These are phyloP conservation scores for Syngnathus typhle DNA, from an alignment of 2,113 vertebrate species.

Conservation along the genomic window DNA sequence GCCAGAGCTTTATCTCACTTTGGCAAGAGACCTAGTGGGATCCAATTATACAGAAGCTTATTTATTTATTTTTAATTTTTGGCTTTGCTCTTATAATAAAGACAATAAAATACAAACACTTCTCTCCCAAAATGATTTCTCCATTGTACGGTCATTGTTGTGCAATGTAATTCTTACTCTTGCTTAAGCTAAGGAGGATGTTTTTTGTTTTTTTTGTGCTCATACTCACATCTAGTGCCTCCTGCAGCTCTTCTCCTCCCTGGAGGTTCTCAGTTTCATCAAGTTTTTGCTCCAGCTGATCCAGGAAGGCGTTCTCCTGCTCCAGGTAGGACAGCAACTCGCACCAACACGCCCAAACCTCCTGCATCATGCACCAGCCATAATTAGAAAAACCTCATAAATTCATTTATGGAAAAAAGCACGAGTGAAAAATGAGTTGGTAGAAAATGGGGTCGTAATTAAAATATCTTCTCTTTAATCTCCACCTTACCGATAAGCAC, in stretches of 20 bases:
- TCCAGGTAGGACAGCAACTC: conserved; percentile 88
- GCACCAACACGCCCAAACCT: conserved; percentile 95
- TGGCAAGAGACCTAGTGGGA: neutral
- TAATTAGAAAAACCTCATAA: neutral
- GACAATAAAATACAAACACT: neutral
- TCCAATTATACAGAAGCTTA: neutral
- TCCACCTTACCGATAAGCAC: neutral
- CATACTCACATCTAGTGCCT: conserved; percentile 82
- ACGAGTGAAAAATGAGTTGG: neutral
- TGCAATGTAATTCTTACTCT: neutral
- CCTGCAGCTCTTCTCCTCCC: conserved; percentile 80
- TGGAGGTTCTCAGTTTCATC: conserved; percentile 81
- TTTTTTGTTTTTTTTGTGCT: neutral
- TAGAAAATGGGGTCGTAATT: neutral
- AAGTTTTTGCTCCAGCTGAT: conserved; percentile 85
- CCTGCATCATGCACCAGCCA: conserved; percentile 63
- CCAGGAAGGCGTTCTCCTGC: conserved; percentile 87
- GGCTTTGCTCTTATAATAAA: neutral
- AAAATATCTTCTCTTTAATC: neutral
- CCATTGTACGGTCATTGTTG: neutral
- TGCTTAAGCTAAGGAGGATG: neutral
- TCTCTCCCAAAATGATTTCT: neutral
- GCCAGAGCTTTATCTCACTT: neutral
- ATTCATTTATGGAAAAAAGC: neutral
- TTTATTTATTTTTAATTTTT: neutral